Conservation (phyloP, 2,888 invertebrate genomes). For the Holacanthella duospinosa region DNA sequence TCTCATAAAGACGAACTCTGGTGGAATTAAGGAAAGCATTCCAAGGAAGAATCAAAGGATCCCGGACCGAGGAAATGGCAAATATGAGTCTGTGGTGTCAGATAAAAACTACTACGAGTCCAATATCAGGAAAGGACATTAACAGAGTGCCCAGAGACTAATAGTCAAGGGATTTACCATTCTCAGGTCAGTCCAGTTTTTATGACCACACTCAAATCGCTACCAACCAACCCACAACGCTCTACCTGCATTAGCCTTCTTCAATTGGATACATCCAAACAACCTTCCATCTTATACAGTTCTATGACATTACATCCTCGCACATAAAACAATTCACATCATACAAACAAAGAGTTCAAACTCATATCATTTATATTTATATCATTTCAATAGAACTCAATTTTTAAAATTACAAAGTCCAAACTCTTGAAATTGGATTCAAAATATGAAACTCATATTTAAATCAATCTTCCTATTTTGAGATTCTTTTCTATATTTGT, state of each 20-base stretch:
- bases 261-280: too few relatives aligned
- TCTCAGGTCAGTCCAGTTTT: conserved; percentile 21
- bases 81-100: conserved; percentile 38
- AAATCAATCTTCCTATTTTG: too few relatives aligned
- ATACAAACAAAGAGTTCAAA: too few relatives aligned
- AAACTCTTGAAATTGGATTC: too few relatives aligned
- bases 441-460: too few relatives aligned
- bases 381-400: too few relatives aligned
- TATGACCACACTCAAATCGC: conserved; percentile 27
- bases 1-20: conserved; percentile 36
- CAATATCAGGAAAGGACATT: conserved; percentile 24
- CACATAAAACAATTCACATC: too few relatives aligned
- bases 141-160: conserved; percentile 37
- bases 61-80: conserved; percentile 23
- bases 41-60: conserved; percentile 33
- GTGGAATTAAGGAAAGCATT: conserved; percentile 21
- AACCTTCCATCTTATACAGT: too few relatives aligned
- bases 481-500: too few relatives aligned
- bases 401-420: too few relatives aligned
- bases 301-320: too few relatives aligned
- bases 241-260: conserved; percentile 29
- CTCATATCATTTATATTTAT: too few relatives aligned
- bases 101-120: conserved; percentile 29
- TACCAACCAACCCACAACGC: conserved; percentile 19
- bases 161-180: conserved; percentile 38